Evolutionary conservation across 23 tunicate genomes (phyloP), one percentile per base, ranked within the genome.

Genomic region (Botrylloides violaceus): DNA sequence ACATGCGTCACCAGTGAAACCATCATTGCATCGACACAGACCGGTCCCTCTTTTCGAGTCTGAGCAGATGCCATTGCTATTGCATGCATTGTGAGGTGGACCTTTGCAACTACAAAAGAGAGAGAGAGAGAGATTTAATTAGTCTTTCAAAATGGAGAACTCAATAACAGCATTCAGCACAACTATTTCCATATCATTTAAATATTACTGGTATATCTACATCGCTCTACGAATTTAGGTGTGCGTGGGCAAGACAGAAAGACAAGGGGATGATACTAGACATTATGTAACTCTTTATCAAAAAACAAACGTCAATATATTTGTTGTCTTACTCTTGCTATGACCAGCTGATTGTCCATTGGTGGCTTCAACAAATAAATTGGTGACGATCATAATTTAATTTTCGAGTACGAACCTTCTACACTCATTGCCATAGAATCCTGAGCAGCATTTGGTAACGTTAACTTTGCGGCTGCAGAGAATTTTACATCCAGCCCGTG

Each of bases 21-120:
- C 76, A 2, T 6, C 35, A 65, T 58, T 20, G 72, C 96, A 88
- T 4, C 32, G 20, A 58, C 96, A 88, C 15, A 2, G 33, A 31
- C 96, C 96, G 24, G 7, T 26, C 2, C 96, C 88, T 19, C 35
- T 71, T 58, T 56, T 36, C 1, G 87, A 86, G 55, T 88, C 96
- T 5, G 35, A 43, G 53, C 96, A 88, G 6, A 81, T 1, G 7
- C 96, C 96, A 24, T 88, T 77, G 20, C 36, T 50, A 36, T 72
- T 66, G 70, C 96, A 88, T 12, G 83, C 65, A 39, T 66, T 39
- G 43, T 55, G 68, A 2, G 31, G 27, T 2, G 88, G 88, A 58
- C 96, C 96, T 22, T 77, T 83, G 36, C 96, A 88, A 57, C 96
- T 88, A 57, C 15, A 73, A 33, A 55, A 60, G 31, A 4, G 9